These are phyloP conservation scores for Minunthozetes semirufus DNA, from an alignment of 2,888 invertebrate genomes.

Conservation along the genomic window DNA sequence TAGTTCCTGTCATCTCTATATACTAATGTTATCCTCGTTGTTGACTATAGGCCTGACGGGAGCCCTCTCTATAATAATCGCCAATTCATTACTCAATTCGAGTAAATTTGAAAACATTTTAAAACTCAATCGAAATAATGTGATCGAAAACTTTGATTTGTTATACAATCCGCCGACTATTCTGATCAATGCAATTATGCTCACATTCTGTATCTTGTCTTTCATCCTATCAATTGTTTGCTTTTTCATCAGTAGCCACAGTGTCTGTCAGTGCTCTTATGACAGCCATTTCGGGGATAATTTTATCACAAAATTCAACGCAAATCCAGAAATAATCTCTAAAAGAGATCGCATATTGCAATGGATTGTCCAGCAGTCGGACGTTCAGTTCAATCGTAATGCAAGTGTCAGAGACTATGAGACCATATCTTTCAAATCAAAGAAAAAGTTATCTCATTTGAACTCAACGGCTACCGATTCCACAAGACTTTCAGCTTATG, in stretches of 20 bases:
- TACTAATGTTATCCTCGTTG: background rate
- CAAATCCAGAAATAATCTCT: background rate
- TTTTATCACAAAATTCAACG: background rate
- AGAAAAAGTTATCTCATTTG: constrained; percentile 3
- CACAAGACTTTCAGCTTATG: constrained; percentile 18
- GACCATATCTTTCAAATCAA: constrained; percentile 16
- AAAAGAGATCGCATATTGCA: constrained; percentile 16
- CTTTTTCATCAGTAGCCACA: constrained; percentile 1
- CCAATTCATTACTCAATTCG: background rate
- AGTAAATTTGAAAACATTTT: background rate
- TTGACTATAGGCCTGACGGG: constrained; percentile 18
- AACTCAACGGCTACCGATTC: constrained; percentile 1
- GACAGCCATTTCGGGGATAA: background rate
- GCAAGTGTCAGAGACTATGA: background rate
- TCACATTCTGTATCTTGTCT: background rate
- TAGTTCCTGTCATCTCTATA: constrained; percentile 14
- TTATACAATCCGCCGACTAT: constrained; percentile 1
- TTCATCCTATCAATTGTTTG: constrained; percentile 7
- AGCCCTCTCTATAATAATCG: constrained; percentile 5
- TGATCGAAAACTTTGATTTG: background rate
- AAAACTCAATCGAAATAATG: background rate
- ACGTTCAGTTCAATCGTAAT: background rate
- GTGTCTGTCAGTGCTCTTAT: constrained; percentile 4
- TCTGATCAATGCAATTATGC: constrained; percentile 15
- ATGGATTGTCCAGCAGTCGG: constrained; percentile 22